Evolutionary conservation across 1,140 invertebrate species (phyloP).

Genomic region (Formica selysi): DNA sequence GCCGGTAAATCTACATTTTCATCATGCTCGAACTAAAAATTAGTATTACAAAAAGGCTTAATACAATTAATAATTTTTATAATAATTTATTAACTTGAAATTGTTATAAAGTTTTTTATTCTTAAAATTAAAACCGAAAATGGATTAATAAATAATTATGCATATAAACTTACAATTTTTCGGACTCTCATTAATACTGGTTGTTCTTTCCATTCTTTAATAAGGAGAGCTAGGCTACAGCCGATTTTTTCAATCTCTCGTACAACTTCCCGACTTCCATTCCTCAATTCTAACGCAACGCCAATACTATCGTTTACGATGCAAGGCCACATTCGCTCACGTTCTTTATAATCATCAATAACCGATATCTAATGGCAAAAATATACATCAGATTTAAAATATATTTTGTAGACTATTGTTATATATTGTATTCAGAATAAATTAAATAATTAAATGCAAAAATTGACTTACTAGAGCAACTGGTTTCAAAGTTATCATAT

Average conservation of each 20-base stretch:
- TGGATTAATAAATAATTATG: neutral
- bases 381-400: neutral
- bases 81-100: neutral
- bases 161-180: constrained; percentile 73
- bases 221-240: constrained; percentile 78
- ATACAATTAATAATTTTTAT: neutral
- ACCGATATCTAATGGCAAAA: constrained; percentile 71
- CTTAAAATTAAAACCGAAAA: no score
- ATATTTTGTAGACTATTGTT: neutral
- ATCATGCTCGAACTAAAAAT: constrained; percentile 70
- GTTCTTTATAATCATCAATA: constrained; percentile 78
- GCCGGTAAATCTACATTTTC: constrained; percentile 57
- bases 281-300: constrained; percentile 75
- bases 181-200: constrained; percentile 70
- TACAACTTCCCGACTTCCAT: constrained; percentile 78
- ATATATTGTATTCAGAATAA: neutral
- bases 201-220: constrained; percentile 80
- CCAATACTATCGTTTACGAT: constrained; percentile 78
- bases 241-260: constrained; percentile 79
- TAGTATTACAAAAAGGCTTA: neutral
- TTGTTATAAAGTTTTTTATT: no score
- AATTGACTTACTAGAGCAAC: constrained; percentile 75
- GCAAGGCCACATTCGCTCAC: constrained; percentile 81
- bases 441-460: neutral
- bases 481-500: constrained; percentile 78